Percentiles rank a stretch among this genome's conserved stretches.
Conservation (phyloP, 2,797 vertebrate genomes). For the Enteromius fasciolatus region DNA sequence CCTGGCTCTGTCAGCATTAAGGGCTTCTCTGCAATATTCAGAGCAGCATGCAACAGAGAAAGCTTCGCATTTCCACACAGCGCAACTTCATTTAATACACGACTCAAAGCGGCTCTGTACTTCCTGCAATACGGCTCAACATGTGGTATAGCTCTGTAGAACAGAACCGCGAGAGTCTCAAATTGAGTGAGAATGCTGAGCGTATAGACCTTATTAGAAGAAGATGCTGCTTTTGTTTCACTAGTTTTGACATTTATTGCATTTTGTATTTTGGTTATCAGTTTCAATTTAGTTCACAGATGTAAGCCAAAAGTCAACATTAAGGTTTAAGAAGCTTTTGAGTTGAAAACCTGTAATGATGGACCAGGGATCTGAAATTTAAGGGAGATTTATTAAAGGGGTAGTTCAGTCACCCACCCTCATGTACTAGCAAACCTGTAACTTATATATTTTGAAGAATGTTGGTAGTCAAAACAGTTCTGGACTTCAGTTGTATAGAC, state of each 20-base stretch:
- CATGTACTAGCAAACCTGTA: not conserved
- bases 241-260: not conserved
- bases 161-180: not conserved
- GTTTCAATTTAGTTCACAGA: not conserved
- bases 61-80: constrained; percentile 17
- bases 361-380: not conserved
- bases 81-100: constrained; percentile 30
- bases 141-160: constrained; percentile 24
- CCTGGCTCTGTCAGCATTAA: constrained; percentile 57
- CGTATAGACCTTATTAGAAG: constrained; percentile 16
- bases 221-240: not conserved
- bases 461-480: not conserved
- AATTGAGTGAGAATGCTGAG: constrained; percentile 8
- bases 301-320: not conserved
- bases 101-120: constrained; percentile 11
- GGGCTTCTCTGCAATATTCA: constrained; percentile 53
- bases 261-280: constrained; percentile 11
- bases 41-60: constrained; percentile 40
- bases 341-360: not conserved
- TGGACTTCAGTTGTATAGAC: too few relatives aligned
- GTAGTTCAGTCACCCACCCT: not conserved
- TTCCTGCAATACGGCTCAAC: constrained; percentile 23
- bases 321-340: not conserved
- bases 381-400: not conserved
- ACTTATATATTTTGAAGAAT: not conserved